Percentiles rank a stretch among this genome's conserved stretches.
Evolutionary conservation across 2,113 vertebrate genomes (phyloP).

Genomic region (Oncorhynchus tshawytscha): DNA sequence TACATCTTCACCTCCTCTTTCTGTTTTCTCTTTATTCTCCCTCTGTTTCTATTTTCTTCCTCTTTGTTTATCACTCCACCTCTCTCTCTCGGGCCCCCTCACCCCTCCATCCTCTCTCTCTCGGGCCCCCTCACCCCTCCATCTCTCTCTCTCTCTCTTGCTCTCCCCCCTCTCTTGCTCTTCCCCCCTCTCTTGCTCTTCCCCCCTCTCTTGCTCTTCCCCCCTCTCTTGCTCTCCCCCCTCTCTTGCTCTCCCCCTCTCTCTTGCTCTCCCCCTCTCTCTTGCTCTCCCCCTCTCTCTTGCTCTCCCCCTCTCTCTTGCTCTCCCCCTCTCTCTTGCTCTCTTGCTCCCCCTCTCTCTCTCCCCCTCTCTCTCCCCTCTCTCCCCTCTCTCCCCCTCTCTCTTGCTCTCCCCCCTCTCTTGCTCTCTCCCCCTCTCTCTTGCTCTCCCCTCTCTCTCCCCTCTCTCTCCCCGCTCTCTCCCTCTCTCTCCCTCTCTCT

Average conservation of each 20-base stretch:
- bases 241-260: neutral
- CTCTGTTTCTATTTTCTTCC: neutral
- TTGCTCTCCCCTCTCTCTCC: neutral
- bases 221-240: neutral
- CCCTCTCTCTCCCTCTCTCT: neutral
- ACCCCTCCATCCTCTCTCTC: too few relatives aligned
- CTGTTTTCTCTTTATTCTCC: neutral
- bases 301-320: neutral
- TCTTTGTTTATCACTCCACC: conserved; percentile 14
- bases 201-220: fast-evolving
- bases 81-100: neutral
- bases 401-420: neutral
- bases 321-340: neutral
- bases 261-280: neutral
- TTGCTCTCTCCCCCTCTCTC: too few relatives aligned
- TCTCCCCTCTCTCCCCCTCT: neutral
- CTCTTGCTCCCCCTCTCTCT: neutral
- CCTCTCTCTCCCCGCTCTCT: too few relatives aligned
- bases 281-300: neutral
- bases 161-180: fast-evolving
- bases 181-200: fast-evolving
- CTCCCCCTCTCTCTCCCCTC: neutral
- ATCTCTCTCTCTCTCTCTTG: too few relatives aligned
- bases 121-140: too few relatives aligned
- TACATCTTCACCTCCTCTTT: neutral